Evolutionary conservation across 2,797 vertebrate genomes (phyloP), one percentile per base, ranked within the genome.

Genomic region (Buphagus erythrorhynchus): DNA sequence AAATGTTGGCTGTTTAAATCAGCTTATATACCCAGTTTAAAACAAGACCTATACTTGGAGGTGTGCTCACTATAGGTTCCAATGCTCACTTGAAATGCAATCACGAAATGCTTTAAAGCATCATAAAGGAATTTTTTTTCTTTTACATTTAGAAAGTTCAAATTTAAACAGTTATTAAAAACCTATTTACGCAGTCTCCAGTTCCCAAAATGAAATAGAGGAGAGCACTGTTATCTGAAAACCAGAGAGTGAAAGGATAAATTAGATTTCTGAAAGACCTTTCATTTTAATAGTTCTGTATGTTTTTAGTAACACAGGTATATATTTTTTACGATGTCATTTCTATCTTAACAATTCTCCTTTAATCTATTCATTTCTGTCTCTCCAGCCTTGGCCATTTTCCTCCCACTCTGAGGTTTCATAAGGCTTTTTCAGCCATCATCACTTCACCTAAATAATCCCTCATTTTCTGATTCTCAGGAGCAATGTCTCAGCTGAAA

Each of bases 381-480:
- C 78, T 90, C 65, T 88, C 68, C 69, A 82, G 75, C 58, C 67
- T 71, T 94, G 68, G 81, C 63, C 71, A 61, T 93, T 80, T 96
- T 92, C 67, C 76, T 94, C 78, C 80, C 61, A 73, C 51, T 86
- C 68, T 57, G 42, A 88, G 82, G 75, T 94, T 95, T 96, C 84
- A 65, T 90, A 96, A 93, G 86, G 84, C 86, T 86, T 89, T 96
- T 96, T 85, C 81, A 90, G 81, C 65, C 92, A 95, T 96, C 90
- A 95, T 95, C 91, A 89, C 95, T 95, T 94, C 94, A 96, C 93
- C 94, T 90, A 96, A 96, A 94, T 97, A 96, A 96, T 97, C 94
- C 62, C 78, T 94, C 93, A 93, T 97, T 97, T 97, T 96, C 90
- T 0, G 45, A 90, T 93, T 96, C 88, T 91, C 86, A 94, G 90